Base-by-base conservation (phyloP, 1,140 invertebrate species). In the Drosophila cardini region DNA sequence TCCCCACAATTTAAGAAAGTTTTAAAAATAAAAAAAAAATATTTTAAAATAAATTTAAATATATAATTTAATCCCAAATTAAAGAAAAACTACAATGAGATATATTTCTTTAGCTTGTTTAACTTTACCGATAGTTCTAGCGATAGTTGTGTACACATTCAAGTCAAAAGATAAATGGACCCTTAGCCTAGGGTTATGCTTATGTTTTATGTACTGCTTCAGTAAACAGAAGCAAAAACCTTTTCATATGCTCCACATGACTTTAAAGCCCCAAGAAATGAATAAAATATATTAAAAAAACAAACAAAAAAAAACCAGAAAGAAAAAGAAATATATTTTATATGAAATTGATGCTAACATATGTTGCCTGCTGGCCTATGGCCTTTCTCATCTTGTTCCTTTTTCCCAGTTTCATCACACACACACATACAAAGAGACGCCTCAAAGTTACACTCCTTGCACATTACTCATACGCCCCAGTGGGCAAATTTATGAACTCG, bases 381-480 rank as follows among this genome's bases (percentile, higher is more conserved):
- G 62, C 72, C 73, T 64, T 68, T 36, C n/a, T 56, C 46, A 65
- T 55, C 78, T 76, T 76, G 68, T 55, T 64, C 57, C 50, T 53
- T 57, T 69, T 40, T 82, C 82, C 15, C 58, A 50, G 75, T 70
- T 67, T 72, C 43, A 74, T 78, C 56, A 46, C 42, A 21, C 7
- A 38, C 40, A 43, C 58, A 10, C 34, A 36, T 21, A 42, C 36
- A 65, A 11, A 63, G 30, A 68, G 38, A 30, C 13, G 48, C 58
- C 72, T 46, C 13, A 56, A 63, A 75, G 56, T 58, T 75, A 75
- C 67, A 76, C 78, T 87, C 64, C 81, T 76, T 90, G 84, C 67
- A 80, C 84, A 87, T 87, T 87, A 87, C 84, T 87, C 84, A 87
- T 87, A 89, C 84, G 84, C 80, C 84, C 84, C 84, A 89, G 84